Base-by-base conservation (phyloP, 2,888 invertebrate species). In the Diploptera punctata region DNA sequence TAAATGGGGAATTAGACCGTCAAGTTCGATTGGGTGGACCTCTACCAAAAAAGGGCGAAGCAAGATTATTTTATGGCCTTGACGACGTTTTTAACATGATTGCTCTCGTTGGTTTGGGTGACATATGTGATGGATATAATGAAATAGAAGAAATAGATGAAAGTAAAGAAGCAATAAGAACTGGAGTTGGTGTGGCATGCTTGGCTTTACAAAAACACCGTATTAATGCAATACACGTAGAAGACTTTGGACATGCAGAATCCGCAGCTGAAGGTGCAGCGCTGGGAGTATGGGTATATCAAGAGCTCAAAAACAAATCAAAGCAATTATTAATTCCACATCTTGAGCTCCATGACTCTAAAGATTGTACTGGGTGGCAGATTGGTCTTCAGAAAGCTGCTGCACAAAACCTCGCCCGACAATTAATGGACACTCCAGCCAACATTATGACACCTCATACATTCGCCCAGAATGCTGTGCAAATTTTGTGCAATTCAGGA, bases 211-310 rank as follows among this genome's bases (percentile, higher is more conserved):
- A 87, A 49, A 78, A 82, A 2, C 80, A 89, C n/a, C 81, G 83
- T 52, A 87, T 90, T 0, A 84, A 83, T 60, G 81, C 84, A 26
- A 88, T 94, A 38, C 86, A 87, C 74, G 85, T 94, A 0, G 94
- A 95, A 79, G 90, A 91, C 19, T 92, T 93, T 79, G 92, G 91
- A 9, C 87, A 90, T 79, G 89, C 93, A 0, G 91, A 92, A 80
- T 92, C 93, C 1, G 89, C 93, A 1, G 93, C 93, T 0, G 94
- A 94, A 81, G 94, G 93, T 1, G 89, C 91, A 0, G 84, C 86
- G 1, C 84, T 95, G 19, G 88, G 88, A 0, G 82, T 89, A 9
- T 93, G 90, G 89, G 81, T 86, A 1, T 94, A 91, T 80, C 90
- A 90, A 80, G 91, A 93, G 77, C 87, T 90, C 78, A 90, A 87